Base-by-base conservation (phyloP, 2,888 invertebrate genomes). In the Elmis aenea region DNA sequence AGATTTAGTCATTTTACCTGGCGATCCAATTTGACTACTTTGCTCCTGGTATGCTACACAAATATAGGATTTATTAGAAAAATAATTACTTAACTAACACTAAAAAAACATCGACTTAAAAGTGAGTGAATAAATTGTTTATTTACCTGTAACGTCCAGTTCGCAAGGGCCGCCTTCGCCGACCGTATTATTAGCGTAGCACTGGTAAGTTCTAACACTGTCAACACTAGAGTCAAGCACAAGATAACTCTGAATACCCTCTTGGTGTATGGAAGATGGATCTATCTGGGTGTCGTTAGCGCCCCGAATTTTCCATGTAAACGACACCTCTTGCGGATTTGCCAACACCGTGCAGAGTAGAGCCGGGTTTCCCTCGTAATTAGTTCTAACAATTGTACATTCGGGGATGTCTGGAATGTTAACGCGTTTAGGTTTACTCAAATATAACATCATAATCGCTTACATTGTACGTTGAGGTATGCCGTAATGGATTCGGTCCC, bases 241-340 rank as follows among this genome's bases (percentile, higher is more conserved):
- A 42, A 91, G 75, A 64, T 75, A 77, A 54, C 78, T 77, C 48
- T 72, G 71, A 26, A 74, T 64, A 2, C 72, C 72, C 33, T 72
- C 69, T 37, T 71, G 70, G 23, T 67, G 62, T 33, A 74, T 72
- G 45, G 80, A 77, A 49, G 79, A 77, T 2, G 77, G 76, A 40
- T 72, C 69, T 5, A 81, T 70, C 12, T 82, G 82, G 6, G 84
- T 83, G 66, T 88, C 86, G 65, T 91, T 89, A 58, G 84, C 84
- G 54, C 83, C 85, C 67, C 87, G 87, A 43, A 89, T 75, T 55
- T 79, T 81, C 92, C 93, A 93, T 15, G 75, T 74, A 70, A 90
- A 93, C 37, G 79, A 76, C 51, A 85, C 84, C 50, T 81, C 75
- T 26, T 73, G 69, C 0, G 93, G 92, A 68, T 91, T 91, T 10